Evolutionary conservation across 2,888 invertebrate species (phyloP).

Genomic region (Biston stratarius): DNA sequence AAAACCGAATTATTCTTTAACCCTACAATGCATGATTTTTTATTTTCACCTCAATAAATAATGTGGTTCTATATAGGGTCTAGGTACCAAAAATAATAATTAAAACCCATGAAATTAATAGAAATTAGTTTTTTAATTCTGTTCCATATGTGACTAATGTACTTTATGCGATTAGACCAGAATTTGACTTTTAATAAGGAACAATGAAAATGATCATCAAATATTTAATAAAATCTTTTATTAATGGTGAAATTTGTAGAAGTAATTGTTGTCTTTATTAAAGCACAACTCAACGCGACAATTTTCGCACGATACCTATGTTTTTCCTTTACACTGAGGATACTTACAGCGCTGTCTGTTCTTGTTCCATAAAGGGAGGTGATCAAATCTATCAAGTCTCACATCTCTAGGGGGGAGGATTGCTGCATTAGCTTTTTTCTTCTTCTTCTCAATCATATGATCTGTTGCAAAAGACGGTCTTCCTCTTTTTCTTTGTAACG

Average conservation of each 20-base stretch:
- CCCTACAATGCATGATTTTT: constrained; percentile 1
- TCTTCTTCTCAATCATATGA: not conserved
- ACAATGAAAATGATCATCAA: no score
- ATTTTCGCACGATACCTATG: not conserved
- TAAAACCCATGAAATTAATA: not conserved
- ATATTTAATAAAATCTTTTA: not conserved
- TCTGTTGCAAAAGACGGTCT: constrained; percentile 1
- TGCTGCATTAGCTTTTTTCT: not conserved
- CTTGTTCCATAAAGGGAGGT: not conserved
- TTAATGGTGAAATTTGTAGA: not conserved
- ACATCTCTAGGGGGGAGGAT: not conserved
- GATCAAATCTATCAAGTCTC: not conserved
- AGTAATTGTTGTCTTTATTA: not conserved
- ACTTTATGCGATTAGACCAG: not conserved
- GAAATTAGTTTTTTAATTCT: not conserved
- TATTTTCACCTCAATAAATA: not conserved
- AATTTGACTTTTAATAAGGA: not conserved
- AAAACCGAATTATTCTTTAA: no score
- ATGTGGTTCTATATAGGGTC: no score
- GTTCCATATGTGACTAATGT: not conserved
- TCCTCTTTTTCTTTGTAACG: not conserved
- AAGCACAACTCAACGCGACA: not conserved
- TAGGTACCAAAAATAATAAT: not conserved
- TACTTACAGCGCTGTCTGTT: not conserved
- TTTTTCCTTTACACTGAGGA: constrained; percentile 1